Base-by-base conservation (phyloP, 2,797 vertebrate genomes). In the Botia almorhae region DNA sequence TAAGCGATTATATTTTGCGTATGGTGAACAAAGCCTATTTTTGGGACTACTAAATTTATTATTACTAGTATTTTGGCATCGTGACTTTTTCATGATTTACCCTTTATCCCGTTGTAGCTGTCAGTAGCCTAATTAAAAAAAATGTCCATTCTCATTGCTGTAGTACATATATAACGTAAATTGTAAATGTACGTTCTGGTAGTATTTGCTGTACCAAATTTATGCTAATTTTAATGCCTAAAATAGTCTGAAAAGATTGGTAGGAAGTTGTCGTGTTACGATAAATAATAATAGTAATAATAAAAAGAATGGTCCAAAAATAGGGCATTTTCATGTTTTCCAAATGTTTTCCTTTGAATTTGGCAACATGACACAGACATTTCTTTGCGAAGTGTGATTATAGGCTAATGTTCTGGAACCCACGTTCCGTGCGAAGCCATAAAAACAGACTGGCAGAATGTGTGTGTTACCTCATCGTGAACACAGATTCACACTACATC, bases 401-500 rank as follows among this genome's bases (percentile, higher is more conserved):
- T 79, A 77, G 85, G 83, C 77, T 76, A 56, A 60, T 74, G 81
- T 85, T 81, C 85, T 73, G 64, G 85, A 88, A 87, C 84, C 86
- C 87, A 61, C 75, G 85, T 86, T 88, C 87, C 88, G 91, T 83
- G 85, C 83, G 76, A 93, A 93, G 92, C 92, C 91, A 93, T 93
- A 91, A 86, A 88, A 87, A 91, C 84, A 90, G 86, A 92, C 89
- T 90, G 84, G 88, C 92, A 88, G 91, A 93, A 69, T 69, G 73
- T 92, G 92, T 93, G 92, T 89, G 87, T 92, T 91, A 93, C 92
- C 92, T 93, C 90, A 91, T 85, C 89, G 87, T 91, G 90, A 89
- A 87, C 87, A 87, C 43, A 85, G 86, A 86, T 83, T 91, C 71
- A 87, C 88, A 88, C 90, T 87, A 85, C 88, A 90, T 91, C 87